phyloP scores from a whole-genome alignment of 2,113 vertebrate genomes.

The Elachura formosa region DNA sequence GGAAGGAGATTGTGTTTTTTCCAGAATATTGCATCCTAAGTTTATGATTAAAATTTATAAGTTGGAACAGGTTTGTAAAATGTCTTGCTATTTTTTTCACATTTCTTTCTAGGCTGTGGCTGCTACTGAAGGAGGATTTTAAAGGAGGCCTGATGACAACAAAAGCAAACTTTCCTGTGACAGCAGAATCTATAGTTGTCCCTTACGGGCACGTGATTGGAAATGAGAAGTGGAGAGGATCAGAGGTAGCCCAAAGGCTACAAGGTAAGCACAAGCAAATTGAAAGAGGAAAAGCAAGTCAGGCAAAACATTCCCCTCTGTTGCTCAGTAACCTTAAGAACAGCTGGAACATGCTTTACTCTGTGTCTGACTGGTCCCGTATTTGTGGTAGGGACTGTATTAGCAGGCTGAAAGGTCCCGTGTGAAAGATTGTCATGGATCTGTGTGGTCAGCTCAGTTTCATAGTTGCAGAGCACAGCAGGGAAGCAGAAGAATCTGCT shows the following conservation, averaged over 20 bases:
- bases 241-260: constrained; percentile 74
- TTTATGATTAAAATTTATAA: neutral
- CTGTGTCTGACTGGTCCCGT: neutral
- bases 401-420: neutral
- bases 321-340: neutral
- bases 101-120: neutral
- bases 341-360: neutral
- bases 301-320: neutral
- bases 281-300: neutral
- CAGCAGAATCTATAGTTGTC: constrained; percentile 63
- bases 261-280: constrained; percentile 71
- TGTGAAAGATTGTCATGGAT: fast-evolving
- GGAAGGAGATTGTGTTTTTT: neutral
- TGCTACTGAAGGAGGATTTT: neutral
- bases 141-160: constrained; percentile 1
- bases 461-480: neutral
- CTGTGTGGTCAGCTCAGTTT: neutral
- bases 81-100: neutral
- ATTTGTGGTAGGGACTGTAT: neutral
- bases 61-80: neutral
- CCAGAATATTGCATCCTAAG: neutral
- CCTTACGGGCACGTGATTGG: constrained; percentile 82
- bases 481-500: neutral
- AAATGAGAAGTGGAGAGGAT: constrained; percentile 84
- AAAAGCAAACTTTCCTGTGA: neutral